Evolutionary conservation across 2,888 invertebrate species (phyloP).

Genomic region (Macrophya annulata): DNA sequence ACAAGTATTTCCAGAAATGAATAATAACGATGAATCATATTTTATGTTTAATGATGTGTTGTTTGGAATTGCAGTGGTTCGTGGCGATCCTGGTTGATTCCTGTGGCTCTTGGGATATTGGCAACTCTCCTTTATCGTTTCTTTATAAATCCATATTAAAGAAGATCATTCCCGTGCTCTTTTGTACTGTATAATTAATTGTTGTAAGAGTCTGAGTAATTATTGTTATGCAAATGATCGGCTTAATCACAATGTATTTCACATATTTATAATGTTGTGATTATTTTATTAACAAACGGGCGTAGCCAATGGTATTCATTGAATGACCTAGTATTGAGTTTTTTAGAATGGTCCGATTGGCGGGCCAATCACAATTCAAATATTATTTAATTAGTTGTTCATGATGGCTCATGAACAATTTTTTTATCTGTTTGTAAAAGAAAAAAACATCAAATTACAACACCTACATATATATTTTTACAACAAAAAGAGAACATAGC

Average conservation of each 20-base stretch:
- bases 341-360: background rate
- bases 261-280: slow-evolving; percentile 11
- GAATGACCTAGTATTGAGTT: slow-evolving; percentile 61
- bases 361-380: slow-evolving; percentile 7
- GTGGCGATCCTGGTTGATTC: slow-evolving; percentile 80
- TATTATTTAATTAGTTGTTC: background rate
- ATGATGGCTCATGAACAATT: slow-evolving; percentile 5
- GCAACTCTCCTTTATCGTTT: slow-evolving; percentile 80
- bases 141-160: slow-evolving; percentile 76
- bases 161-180: slow-evolving; percentile 59
- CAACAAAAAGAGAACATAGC: background rate
- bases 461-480: background rate
- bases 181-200: slow-evolving; percentile 58
- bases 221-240: slow-evolving; percentile 62
- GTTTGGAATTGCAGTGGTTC: slow-evolving; percentile 79
- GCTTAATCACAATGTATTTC: slow-evolving; percentile 59
- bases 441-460: background rate
- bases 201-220: slow-evolving; percentile 56
- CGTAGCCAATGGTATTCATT: slow-evolving; percentile 8
- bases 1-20: slow-evolving; percentile 6
- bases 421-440: background rate
- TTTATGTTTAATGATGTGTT: slow-evolving; percentile 72
- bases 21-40: slow-evolving; percentile 57
- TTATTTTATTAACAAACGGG: slow-evolving; percentile 15
- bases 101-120: slow-evolving; percentile 79